Percentiles rank a stretch among this genome's conserved stretches.
These are phyloP conservation scores for Sylvietta virens DNA, from an alignment of 2,113 vertebrate genomes.

Conservation along the genomic window DNA sequence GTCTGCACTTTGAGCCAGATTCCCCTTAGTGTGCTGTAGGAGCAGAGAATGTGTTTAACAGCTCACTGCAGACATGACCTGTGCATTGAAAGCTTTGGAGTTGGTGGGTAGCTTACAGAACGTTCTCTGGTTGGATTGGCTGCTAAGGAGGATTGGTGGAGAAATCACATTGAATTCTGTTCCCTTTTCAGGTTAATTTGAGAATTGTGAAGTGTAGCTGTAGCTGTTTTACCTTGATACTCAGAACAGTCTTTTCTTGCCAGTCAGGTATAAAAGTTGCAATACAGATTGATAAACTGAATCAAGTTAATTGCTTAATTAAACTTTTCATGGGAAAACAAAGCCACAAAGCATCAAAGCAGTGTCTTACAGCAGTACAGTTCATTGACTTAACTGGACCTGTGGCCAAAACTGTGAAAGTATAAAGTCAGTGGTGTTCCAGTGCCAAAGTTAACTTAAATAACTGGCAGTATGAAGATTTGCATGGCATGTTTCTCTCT, in stretches of 20 bases:
- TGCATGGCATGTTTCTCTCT: background rate
- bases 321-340: background rate
- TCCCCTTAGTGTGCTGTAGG: background rate
- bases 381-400: background rate
- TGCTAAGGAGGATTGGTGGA: background rate
- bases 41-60: background rate
- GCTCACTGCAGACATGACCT: background rate
- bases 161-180: background rate
- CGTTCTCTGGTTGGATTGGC: background rate
- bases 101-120: background rate
- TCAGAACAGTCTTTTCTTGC: background rate
- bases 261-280: background rate
- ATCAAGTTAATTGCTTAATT: background rate
- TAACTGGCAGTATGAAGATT: background rate
- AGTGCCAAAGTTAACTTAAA: background rate
- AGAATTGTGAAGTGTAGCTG: background rate
- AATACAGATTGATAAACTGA: background rate
- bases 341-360: background rate
- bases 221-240: background rate
- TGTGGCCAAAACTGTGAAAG: background rate
- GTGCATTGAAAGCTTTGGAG: background rate
- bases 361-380: background rate
- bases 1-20: background rate
- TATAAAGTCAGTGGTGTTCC: background rate
- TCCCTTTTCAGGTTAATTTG: background rate